Percentiles rank a stretch among this genome's conserved stretches.
These are phyloP conservation scores for Blastobasis adustella DNA, from an alignment of 2,888 invertebrate species.

Conservation along the genomic window DNA sequence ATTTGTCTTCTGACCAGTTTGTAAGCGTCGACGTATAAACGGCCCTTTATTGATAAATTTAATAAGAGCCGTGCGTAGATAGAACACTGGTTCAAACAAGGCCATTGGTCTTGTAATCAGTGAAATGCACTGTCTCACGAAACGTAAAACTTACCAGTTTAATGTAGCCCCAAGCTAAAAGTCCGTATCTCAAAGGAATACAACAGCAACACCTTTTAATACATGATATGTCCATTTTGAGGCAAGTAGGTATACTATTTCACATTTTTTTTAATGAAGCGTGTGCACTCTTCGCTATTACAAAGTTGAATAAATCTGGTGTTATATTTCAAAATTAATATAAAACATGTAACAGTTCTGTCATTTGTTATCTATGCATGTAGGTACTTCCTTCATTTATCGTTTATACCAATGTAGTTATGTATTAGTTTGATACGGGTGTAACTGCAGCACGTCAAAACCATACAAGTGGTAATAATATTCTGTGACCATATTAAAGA, in stretches of 20 bases:
- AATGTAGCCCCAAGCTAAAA: constrained; percentile 16
- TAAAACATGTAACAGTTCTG: neutral
- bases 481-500: too few relatives aligned
- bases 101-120: too few relatives aligned
- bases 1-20: too few relatives aligned
- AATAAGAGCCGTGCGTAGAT: too few relatives aligned
- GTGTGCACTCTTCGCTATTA: neutral
- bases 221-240: neutral
- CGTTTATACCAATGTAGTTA: neutral
- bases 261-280: neutral
- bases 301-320: neutral
- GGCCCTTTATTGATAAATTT: too few relatives aligned
- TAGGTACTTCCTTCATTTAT: neutral
- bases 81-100: too few relatives aligned
- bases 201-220: constrained; percentile 15
- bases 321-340: neutral
- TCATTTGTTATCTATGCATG: neutral
- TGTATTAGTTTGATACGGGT: too few relatives aligned
- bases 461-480: too few relatives aligned
- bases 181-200: constrained; percentile 16
- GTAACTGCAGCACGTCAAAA: too few relatives aligned
- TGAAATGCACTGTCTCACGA: too few relatives aligned
- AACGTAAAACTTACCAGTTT: constrained; percentile 1
- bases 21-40: too few relatives aligned
- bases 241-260: neutral